A percentile compares a stretch with the other conserved stretches of the same genome.
These are phyloP conservation scores for Octonoba sinensis DNA, from an alignment of 2,888 invertebrate genomes.

Conservation along the genomic window DNA sequence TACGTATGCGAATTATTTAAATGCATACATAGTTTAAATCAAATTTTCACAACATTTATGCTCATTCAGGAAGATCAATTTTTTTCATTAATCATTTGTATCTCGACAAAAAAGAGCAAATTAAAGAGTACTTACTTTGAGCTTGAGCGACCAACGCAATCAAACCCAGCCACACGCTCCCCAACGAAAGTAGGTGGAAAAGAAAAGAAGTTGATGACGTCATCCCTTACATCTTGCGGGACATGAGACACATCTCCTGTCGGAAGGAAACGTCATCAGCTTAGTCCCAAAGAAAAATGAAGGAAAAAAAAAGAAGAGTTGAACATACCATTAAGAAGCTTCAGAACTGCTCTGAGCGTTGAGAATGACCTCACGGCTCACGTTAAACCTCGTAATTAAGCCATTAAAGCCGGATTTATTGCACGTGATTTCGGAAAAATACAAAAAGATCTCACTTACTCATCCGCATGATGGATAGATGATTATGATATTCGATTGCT, in stretches of 20 bases:
- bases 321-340: conserved; percentile 44
- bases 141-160: conserved; percentile 48
- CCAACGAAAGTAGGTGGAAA: conserved; percentile 57
- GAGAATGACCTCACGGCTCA: conserved; percentile 7
- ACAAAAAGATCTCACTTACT: conserved; percentile 26
- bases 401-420: conserved; percentile 27
- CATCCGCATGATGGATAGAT: not conserved
- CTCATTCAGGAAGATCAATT: no score
- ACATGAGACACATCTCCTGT: conserved; percentile 59
- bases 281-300: conserved; percentile 46
- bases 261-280: conserved; percentile 62
- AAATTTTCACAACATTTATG: no score
- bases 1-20: no score
- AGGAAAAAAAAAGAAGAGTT: conserved; percentile 8
- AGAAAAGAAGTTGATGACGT: conserved; percentile 45
- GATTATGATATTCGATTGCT: no score
- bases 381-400: conserved; percentile 23
- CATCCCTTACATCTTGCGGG: conserved; percentile 62
- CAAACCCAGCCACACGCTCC: conserved; percentile 56
- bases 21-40: no score
- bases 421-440: not conserved
- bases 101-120: no score
- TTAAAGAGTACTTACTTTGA: conserved; percentile 47
- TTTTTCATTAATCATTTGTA: no score
- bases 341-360: not conserved